A percentile compares a stretch with the other conserved stretches of the same genome.
These are phyloP conservation scores for Aphaenogaster rudis DNA, from an alignment of 1,140 invertebrate species.

Conservation along the genomic window DNA sequence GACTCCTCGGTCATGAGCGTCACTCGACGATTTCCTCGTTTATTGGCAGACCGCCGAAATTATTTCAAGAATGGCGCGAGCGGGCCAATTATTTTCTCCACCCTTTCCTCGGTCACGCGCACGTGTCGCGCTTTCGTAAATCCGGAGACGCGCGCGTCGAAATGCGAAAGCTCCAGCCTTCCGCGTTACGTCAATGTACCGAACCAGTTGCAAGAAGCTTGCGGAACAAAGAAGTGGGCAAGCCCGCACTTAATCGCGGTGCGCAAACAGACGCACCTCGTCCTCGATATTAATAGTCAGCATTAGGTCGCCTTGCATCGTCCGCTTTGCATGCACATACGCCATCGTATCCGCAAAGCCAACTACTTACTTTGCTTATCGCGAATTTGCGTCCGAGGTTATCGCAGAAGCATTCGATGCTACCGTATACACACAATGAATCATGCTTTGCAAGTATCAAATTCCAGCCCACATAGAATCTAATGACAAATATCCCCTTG, in stretches of 20 bases:
- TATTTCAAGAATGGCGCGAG: constrained; percentile 52
- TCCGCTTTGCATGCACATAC: constrained; percentile 10
- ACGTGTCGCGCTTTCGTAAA: neutral
- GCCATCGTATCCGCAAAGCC: neutral
- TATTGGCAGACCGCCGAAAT: constrained; percentile 30
- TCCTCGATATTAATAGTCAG: constrained; percentile 55
- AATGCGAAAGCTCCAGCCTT: neutral
- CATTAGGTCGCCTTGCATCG: constrained; percentile 36
- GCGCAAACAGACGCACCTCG: constrained; percentile 18
- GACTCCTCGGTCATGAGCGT: neutral
- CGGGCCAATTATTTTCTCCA: constrained; percentile 35
- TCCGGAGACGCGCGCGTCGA: neutral
- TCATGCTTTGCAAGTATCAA: constrained; percentile 16
- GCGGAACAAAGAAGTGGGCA: neutral
- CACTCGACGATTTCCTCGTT: neutral
- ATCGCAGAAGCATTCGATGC: neutral
- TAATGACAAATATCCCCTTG: constrained; percentile 4
- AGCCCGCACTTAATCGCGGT: neutral
- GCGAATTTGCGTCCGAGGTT: constrained; percentile 6
- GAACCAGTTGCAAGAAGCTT: neutral
- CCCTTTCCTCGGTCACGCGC: neutral
- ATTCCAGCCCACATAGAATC: neutral
- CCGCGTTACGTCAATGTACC: neutral
- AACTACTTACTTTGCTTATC: constrained; percentile 50
- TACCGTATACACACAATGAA: neutral